Conservation (phyloP, 2,888 invertebrate genomes). For the Amiota mariae region DNA sequence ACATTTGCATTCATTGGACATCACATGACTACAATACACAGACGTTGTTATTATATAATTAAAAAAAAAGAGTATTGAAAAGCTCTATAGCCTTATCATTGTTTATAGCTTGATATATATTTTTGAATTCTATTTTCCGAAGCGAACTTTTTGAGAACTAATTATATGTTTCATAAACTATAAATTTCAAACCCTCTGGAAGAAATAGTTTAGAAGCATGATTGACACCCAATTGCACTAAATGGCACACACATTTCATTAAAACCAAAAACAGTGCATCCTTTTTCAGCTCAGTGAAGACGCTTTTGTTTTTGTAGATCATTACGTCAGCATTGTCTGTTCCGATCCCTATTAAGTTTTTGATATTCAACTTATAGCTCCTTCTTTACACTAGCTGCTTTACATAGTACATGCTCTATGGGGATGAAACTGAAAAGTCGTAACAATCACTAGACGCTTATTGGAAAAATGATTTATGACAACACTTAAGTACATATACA, state of each 20-base stretch:
- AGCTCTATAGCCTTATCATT: constrained; percentile 26
- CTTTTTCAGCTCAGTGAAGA: constrained; percentile 32
- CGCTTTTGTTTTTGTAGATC: constrained; percentile 37
- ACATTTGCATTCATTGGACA: no score
- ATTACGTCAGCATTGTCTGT: constrained; percentile 41
- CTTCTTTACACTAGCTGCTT: constrained; percentile 28
- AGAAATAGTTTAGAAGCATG: no score
- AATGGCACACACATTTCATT: constrained; percentile 41
- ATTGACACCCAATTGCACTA: constrained; percentile 39
- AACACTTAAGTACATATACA: no score
- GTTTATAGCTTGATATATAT: constrained; percentile 32
- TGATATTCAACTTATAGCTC: constrained; percentile 32
- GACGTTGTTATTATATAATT: constrained; percentile 7
- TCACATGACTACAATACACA: no score
- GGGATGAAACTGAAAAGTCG: constrained; percentile 35
- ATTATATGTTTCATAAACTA: no score
- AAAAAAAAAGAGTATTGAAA: neutral
- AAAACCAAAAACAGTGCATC: constrained; percentile 30
- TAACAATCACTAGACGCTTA: no score
- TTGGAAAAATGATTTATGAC: no score
- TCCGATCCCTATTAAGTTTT: constrained; percentile 39
- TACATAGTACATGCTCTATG: constrained; percentile 35
- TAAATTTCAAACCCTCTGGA: no score
- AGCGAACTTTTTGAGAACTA: no score
- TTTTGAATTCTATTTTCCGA: no score